Evolutionary conservation across 2,113 vertebrate species (phyloP).

Genomic region (Oryzias woworae): DNA sequence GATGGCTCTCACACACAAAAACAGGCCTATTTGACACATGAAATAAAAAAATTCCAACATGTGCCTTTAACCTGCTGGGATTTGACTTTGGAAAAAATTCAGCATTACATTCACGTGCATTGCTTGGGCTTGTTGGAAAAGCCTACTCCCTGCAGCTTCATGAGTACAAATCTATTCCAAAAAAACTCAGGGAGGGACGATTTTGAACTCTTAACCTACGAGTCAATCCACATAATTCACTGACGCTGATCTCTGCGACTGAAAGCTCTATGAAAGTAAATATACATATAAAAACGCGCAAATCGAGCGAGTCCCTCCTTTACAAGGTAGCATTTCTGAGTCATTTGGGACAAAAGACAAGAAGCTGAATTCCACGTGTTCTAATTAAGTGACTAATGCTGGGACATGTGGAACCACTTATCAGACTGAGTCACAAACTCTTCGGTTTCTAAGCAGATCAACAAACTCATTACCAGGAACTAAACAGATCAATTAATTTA

Average conservation of each 20-base stretch:
- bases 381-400: slow-evolving; percentile 47
- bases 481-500: slow-evolving; percentile 3
- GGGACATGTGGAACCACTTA: slow-evolving; percentile 46
- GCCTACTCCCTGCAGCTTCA: not conserved
- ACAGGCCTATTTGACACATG: not conserved
- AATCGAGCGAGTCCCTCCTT: slow-evolving; percentile 25
- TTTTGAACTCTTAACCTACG: slow-evolving; percentile 6
- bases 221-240: slow-evolving; percentile 9
- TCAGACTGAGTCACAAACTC: slow-evolving; percentile 51
- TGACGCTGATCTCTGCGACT: not conserved
- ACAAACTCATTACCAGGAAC: not conserved
- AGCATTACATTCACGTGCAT: not conserved
- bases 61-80: not conserved
- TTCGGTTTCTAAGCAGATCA: slow-evolving; percentile 38
- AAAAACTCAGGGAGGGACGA: too few species aligned
- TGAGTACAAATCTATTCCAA: not conserved
- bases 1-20: slow-evolving; percentile 45
- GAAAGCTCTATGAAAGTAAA: slow-evolving; percentile 5
- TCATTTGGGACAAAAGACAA: slow-evolving; percentile 23
- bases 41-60: slow-evolving; percentile 7
- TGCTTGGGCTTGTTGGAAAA: not conserved
- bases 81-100: slow-evolving; percentile 6
- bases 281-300: slow-evolving; percentile 17
- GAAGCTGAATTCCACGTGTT: slow-evolving; percentile 23
- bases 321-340: slow-evolving; percentile 26